Evolutionary conservation across 1,140 invertebrate species (phyloP), one percentile per base, ranked within the genome.

Genomic region (Aphelenchoides fujianensis): DNA sequence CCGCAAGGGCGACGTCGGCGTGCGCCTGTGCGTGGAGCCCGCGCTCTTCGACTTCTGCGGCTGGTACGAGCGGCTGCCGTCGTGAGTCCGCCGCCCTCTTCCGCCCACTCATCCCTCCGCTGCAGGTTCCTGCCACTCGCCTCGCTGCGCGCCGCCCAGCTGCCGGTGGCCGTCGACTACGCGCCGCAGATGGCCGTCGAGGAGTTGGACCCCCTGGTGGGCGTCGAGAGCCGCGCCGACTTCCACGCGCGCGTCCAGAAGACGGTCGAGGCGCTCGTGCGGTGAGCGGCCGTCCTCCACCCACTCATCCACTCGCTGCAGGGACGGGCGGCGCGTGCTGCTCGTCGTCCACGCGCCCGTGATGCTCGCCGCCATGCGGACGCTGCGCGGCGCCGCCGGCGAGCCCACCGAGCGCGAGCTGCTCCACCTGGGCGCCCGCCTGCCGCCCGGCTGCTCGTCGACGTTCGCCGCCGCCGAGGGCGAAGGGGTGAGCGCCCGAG

Each of bases 11-110:
- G 85, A 79, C 27, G 76, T 85, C 7, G 73, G 86, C 36, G 73
- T 88, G 37, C 83, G 86, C 53, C 89, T 94, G n/a, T 88, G 88
- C 74, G 87, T 94, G 28, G 94, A 96, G 81, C 92, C 92, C 0
- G 92, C 91, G 0, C 83, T 96, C 19, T 95, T 95, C 85, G 94
- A 96, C 84, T 95, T 91, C 91, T 87, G 93, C 69, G 89, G 89
- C n/a, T 95, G 93, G 93, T 92, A 95, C 88, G 89, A 2, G 89
- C 90, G 64, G 89, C 85, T 92, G 77, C 92, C 92, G 12, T 88
- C 89, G 23, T 96, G 91, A 89, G 5, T 55, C 64, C 70, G 41
- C 30, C 74, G 57, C 28, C 37, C 74, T 48, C 57, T 76, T 36
- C 28, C 77, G 3, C 48, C 52, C 0, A 73, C 89, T 2, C 92